Conservation (phyloP, 2,888 invertebrate species). For the Drosophila histrio region DNA sequence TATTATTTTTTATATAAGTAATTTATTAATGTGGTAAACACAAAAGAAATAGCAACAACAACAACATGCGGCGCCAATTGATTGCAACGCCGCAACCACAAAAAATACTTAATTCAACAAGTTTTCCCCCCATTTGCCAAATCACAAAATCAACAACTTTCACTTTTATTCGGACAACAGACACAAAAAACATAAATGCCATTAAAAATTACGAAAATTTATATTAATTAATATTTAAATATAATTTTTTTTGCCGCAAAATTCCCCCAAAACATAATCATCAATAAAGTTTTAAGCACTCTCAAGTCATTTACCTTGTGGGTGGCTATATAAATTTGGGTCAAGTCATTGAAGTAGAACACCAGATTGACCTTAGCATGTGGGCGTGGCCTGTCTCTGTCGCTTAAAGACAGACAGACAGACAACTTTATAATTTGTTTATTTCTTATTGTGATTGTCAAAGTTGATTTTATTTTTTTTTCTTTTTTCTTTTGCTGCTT, state of each 20-base stretch:
- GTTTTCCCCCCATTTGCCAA: slow-evolving; percentile 53
- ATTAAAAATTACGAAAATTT: slow-evolving; percentile 47
- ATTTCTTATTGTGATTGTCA: slow-evolving; percentile 26
- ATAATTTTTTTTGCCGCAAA: slow-evolving; percentile 24
- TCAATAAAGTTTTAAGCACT: not conserved
- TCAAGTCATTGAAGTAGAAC: slow-evolving; percentile 75
- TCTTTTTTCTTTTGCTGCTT: slow-evolving; percentile 6
- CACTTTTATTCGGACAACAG: slow-evolving; percentile 43
- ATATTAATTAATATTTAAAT: slow-evolving; percentile 67
- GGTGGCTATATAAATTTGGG: slow-evolving; percentile 61
- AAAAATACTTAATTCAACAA: slow-evolving; percentile 47
- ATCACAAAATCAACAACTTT: slow-evolving; percentile 59
- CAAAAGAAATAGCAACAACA: slow-evolving; percentile 15
- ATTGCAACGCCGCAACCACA: slow-evolving; percentile 44
- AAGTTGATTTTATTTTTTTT: slow-evolving; percentile 17
- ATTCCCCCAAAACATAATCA: slow-evolving; percentile 1
- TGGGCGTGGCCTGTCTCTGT: slow-evolving; percentile 57
- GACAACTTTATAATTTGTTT: slow-evolving; percentile 6
- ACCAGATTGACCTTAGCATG: slow-evolving; percentile 64
- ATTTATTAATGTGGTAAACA: slow-evolving; percentile 43
- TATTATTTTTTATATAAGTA: slow-evolving; percentile 57
- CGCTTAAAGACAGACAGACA: slow-evolving; percentile 19
- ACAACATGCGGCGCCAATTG: slow-evolving; percentile 44
- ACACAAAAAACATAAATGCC: slow-evolving; percentile 42
- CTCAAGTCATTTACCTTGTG: slow-evolving; percentile 44